Conservation (phyloP, 2,797 vertebrate species). For the Hephaestus fuliginosus region DNA sequence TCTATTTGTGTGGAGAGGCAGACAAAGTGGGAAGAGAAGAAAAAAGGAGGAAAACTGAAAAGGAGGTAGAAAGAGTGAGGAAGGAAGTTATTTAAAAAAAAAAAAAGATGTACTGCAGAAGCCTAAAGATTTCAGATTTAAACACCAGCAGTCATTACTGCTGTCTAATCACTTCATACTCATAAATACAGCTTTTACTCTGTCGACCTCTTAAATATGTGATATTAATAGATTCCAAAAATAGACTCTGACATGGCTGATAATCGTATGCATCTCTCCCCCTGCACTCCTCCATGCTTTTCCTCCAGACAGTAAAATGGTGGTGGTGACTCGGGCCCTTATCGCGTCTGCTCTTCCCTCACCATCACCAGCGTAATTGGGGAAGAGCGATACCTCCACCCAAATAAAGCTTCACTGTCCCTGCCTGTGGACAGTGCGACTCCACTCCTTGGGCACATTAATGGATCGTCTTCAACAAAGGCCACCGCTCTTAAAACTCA, state of each 20-base stretch:
- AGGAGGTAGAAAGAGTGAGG: neutral
- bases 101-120: neutral
- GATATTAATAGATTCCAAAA: constrained; percentile 56
- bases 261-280: constrained; percentile 11
- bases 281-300: constrained; percentile 2
- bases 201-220: constrained; percentile 23
- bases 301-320: constrained; percentile 31
- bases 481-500: constrained; percentile 14
- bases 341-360: constrained; percentile 31
- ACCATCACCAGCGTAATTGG: neutral
- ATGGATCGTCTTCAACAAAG: constrained; percentile 14
- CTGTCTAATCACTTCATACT: neutral
- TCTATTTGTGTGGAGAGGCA: neutral
- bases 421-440: neutral
- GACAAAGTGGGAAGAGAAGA: neutral
- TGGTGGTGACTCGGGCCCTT: neutral
- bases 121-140: neutral
- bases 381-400: constrained; percentile 24
- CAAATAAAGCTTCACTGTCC: constrained; percentile 6
- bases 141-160: neutral
- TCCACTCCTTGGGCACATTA: constrained; percentile 1
- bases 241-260: constrained; percentile 20
- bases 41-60: neutral
- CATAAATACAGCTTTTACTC: constrained; percentile 19
- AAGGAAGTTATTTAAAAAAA: neutral